Evolutionary conservation across 2,113 vertebrate species (phyloP).

Genomic region (Arenaria interpres): DNA sequence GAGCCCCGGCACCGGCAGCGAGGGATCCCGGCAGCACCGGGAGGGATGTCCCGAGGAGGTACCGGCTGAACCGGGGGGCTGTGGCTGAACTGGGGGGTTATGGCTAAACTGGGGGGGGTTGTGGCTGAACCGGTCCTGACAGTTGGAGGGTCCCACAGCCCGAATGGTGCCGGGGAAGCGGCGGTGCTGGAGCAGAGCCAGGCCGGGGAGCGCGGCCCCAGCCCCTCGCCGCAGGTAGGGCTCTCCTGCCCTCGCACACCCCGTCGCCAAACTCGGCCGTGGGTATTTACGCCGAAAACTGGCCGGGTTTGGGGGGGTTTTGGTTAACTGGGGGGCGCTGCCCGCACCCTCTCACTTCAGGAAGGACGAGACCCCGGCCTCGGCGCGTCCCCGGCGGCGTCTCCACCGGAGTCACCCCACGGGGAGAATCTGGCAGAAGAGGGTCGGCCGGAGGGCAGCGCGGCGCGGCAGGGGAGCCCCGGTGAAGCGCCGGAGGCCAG

Average conservation of each 20-base stretch:
- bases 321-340: no score
- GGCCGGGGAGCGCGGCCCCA: neutral
- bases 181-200: neutral
- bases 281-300: no score
- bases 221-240: conserved; percentile 36
- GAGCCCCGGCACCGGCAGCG: neutral
- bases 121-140: no score
- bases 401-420: no score
- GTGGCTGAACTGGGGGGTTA: neutral
- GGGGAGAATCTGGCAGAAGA: neutral
- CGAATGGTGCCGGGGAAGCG: neutral
- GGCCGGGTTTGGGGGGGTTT: no score
- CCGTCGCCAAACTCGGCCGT: no score
- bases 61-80: neutral
- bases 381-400: neutral
- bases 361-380: neutral
- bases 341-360: neutral
- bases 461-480: neutral
- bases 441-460: no score
- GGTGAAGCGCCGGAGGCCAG: neutral
- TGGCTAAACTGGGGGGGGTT: neutral
- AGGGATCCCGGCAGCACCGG: neutral
- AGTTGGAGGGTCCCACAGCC: neutral
- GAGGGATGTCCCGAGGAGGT: neutral
- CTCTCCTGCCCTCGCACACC: neutral